A percentile compares a stretch with the other conserved stretches of the same genome.
These are phyloP conservation scores for Palythoa grandiflora DNA, from an alignment of 92 coral and sea anemone genomes.

Conservation along the genomic window DNA sequence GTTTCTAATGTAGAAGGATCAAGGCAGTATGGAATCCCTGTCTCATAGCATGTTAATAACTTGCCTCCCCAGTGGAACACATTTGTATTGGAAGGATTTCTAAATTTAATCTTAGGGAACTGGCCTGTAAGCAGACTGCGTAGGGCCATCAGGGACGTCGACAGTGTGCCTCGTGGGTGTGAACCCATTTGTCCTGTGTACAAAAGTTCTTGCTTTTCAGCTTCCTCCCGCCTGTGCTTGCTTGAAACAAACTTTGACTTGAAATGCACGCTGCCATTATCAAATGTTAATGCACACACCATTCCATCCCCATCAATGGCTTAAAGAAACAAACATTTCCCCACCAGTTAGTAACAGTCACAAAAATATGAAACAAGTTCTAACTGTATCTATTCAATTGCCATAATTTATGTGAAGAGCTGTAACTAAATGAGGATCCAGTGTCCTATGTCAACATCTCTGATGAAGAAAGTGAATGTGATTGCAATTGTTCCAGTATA, in stretches of 20 bases:
- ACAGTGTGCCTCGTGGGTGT: conserved; percentile 34
- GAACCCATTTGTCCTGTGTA: conserved; percentile 90
- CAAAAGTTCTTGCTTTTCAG: conserved; percentile 47
- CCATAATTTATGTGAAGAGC: background rate
- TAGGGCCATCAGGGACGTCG: conserved; percentile 43
- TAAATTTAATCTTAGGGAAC: conserved; percentile 59
- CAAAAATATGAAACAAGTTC: background rate
- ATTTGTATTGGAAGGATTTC: conserved; percentile 91
- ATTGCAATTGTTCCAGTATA: too few species aligned
- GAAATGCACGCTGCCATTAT: conserved; percentile 82
- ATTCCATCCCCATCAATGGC: conserved; percentile 96
- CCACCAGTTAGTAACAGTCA: background rate
- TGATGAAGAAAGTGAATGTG: too few species aligned
- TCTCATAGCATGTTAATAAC: conserved; percentile 87
- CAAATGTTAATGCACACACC: conserved; percentile 88
- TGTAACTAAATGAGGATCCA: too few species aligned
- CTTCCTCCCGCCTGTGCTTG: conserved; percentile 74
- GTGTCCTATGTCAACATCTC: too few species aligned
- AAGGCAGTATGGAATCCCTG: conserved; percentile 79
- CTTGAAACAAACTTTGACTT: conserved; percentile 83
- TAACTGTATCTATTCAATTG: background rate
- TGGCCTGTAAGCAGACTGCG: conserved; percentile 64
- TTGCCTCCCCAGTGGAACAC: conserved; percentile 94
- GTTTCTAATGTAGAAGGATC: conserved; percentile 87
- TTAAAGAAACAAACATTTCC: conserved; percentile 14